These are phyloP conservation scores for Papilio protenor DNA, from an alignment of 2,888 invertebrate genomes.

Conservation along the genomic window DNA sequence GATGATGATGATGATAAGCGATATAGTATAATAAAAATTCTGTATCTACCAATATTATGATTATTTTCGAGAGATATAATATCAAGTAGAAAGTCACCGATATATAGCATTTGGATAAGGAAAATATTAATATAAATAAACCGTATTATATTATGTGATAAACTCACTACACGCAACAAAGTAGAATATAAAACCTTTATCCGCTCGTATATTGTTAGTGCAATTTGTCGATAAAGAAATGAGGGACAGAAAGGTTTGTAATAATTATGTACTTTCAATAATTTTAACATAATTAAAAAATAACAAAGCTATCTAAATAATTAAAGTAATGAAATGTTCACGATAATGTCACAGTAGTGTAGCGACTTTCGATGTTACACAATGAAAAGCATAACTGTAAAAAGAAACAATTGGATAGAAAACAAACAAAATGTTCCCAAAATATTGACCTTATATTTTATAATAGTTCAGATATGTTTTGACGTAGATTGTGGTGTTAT, in stretches of 20 bases:
- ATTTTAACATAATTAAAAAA: too few species aligned
- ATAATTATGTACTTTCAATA: too few species aligned
- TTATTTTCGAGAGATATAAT: not conserved
- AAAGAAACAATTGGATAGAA: constrained; percentile 21
- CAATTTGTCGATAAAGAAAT: too few species aligned
- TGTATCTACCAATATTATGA: not conserved
- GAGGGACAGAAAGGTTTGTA: too few species aligned
- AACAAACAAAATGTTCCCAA: constrained; percentile 4
- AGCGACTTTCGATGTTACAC: not conserved
- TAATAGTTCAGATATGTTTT: constrained; percentile 1
- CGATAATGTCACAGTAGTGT: not conserved
- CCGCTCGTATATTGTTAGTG: too few species aligned
- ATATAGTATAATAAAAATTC: not conserved
- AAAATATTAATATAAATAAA: not conserved
- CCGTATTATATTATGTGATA: constrained; percentile 9
- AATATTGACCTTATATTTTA: not conserved
- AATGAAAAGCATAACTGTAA: not conserved
- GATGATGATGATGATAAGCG: too few species aligned
- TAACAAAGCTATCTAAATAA: too few species aligned
- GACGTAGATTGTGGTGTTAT: constrained; percentile 15
- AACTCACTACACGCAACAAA: too few species aligned
- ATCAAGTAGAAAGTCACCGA: constrained; percentile 2
- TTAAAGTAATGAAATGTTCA: too few species aligned
- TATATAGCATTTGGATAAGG: not conserved
- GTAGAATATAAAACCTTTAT: too few species aligned